Conservation (phyloP, 2,888 invertebrate genomes). For the Acanthopleura granulata region DNA sequence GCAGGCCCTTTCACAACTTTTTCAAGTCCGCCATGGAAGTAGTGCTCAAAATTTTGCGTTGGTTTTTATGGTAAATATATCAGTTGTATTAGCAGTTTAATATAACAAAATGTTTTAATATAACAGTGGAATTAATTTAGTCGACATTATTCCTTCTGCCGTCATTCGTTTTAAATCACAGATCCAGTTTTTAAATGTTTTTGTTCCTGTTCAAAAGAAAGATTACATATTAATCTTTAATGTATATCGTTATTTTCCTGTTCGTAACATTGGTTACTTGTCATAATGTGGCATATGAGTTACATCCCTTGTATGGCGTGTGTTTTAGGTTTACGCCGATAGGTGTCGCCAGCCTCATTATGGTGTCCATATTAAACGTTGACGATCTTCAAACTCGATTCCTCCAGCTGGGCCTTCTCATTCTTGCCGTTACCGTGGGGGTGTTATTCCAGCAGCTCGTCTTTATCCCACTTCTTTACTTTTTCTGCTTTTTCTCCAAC, state of each 20-base stretch:
- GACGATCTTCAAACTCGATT: constrained; percentile 38
- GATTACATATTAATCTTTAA: too few relatives aligned
- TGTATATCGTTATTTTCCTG: too few relatives aligned
- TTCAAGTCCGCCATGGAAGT: constrained; percentile 41
- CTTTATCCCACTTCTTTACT: constrained; percentile 41
- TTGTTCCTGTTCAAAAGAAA: too few relatives aligned
- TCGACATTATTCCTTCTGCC: too few relatives aligned
- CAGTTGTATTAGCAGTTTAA: too few relatives aligned
- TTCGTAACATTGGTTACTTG: neutral
- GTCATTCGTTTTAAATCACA: too few relatives aligned
- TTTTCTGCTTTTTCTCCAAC: neutral
- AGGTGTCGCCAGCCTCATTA: constrained; percentile 52
- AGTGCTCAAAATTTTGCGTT: constrained; percentile 39
- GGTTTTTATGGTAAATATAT: constrained; percentile 37
- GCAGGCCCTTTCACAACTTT: constrained; percentile 39
- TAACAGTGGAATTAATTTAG: too few relatives aligned
- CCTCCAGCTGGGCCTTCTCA: constrained; percentile 44
- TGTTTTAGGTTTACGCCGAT: constrained; percentile 51
- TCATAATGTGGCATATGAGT: neutral
- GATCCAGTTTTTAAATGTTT: too few relatives aligned
- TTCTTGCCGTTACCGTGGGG: constrained; percentile 42
- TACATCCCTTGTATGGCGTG: neutral
- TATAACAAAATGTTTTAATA: too few relatives aligned
- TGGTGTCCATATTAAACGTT: constrained; percentile 39
- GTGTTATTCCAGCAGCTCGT: constrained; percentile 41